These are phyloP conservation scores for Gasterosteus aculeatus DNA, from an alignment of 2,113 vertebrate species.

Conservation along the genomic window DNA sequence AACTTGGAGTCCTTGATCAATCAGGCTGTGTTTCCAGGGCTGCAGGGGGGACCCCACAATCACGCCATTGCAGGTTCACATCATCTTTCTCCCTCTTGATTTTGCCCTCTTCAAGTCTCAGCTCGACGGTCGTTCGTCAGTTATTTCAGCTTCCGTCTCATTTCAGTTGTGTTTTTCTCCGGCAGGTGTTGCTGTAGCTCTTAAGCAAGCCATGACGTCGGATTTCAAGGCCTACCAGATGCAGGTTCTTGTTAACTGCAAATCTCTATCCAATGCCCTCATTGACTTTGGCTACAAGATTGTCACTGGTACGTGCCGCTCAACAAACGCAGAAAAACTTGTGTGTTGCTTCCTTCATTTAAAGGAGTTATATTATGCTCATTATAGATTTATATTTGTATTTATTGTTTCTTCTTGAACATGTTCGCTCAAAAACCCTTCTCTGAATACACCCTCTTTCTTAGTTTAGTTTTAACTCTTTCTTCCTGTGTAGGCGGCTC, in stretches of 20 bases:
- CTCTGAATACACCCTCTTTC: not conserved
- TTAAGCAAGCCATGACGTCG: conserved; percentile 90
- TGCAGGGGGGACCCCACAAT: conserved; percentile 98
- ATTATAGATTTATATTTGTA: not conserved
- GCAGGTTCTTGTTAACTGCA: conserved; percentile 93
- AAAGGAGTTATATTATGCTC: not conserved
- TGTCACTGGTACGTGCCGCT: conserved; percentile 85
- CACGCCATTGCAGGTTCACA: conserved; percentile 93
- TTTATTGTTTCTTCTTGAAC: not conserved
- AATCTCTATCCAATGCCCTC: conserved; percentile 77
- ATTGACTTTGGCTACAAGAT: conserved; percentile 88
- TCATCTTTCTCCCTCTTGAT: not conserved
- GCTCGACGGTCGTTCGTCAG: not conserved
- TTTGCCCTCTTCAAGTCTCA: not conserved
- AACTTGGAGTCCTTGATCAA: conserved; percentile 94
- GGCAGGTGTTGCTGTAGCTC: conserved; percentile 90
- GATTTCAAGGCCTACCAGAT: conserved; percentile 92
- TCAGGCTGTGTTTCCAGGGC: conserved; percentile 94
- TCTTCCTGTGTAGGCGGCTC: conserved; percentile 86
- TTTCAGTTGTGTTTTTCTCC: not conserved
- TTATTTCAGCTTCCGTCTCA: not conserved
- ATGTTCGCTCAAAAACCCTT: not conserved
- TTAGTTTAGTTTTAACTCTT: not conserved
- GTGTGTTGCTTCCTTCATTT: not conserved
- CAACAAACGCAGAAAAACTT: not conserved